A percentile compares a stretch with the other conserved stretches of the same genome.
Evolutionary conservation across 2,113 vertebrate species (phyloP).

Genomic region (Cyanoramphus novaezelandiae): DNA sequence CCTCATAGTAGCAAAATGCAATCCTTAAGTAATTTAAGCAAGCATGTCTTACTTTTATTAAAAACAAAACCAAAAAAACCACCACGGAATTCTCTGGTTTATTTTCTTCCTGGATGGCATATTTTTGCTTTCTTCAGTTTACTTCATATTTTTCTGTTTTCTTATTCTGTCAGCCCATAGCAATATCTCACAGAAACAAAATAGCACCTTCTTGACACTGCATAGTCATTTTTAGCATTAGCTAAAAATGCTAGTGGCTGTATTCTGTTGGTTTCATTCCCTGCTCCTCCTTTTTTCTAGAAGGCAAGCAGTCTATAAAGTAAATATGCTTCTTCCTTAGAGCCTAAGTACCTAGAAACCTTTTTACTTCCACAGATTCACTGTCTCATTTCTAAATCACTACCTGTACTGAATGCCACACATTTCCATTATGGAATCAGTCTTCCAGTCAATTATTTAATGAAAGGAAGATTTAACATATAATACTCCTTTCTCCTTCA

Average conservation of each 20-base stretch:
- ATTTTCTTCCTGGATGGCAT: not conserved
- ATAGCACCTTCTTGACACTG: conserved; percentile 38
- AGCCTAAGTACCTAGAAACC: conserved; percentile 18
- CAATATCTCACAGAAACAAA: conserved; percentile 47
- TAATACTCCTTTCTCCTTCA: not conserved
- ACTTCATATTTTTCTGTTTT: conserved; percentile 21
- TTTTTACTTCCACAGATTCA: not conserved
- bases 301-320: conserved; percentile 53
- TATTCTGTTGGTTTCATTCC: conserved; percentile 33
- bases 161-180: conserved; percentile 24
- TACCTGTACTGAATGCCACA: conserved; percentile 35
- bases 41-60: conserved; percentile 4
- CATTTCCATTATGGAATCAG: conserved; percentile 47
- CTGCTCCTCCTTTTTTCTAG: conserved; percentile 26
- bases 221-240: not conserved
- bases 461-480: conserved; percentile 33
- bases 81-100: not conserved
- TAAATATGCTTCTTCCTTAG: conserved; percentile 29
- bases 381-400: conserved; percentile 55
- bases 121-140: conserved; percentile 26
- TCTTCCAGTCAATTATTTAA: conserved; percentile 54
- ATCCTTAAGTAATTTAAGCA: not conserved
- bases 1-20: not conserved
- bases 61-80: not conserved
- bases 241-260: conserved; percentile 40